Percentiles rank a stretch among this genome's conserved stretches.
Evolutionary conservation across 2,113 vertebrate species (phyloP).

Genomic region (Sturnus vulgaris): DNA sequence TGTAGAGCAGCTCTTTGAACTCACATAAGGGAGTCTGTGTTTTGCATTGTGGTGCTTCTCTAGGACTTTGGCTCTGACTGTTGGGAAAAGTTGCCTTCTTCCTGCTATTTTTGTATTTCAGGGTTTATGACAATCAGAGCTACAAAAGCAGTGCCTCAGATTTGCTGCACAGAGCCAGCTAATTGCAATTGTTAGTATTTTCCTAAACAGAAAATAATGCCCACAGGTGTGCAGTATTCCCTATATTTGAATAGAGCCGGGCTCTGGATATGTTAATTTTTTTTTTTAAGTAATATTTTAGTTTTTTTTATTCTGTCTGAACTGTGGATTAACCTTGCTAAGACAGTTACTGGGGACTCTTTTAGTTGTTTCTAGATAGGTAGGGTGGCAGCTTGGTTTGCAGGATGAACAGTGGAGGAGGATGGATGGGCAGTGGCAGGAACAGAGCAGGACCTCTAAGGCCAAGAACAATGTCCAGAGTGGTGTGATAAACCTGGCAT

Average conservation of each 20-base stretch:
- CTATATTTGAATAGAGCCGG: neutral
- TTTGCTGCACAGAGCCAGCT: neutral
- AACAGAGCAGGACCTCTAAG: neutral
- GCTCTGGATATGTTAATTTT: neutral
- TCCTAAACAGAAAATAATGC: neutral
- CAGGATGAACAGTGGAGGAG: neutral
- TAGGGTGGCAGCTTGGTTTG: neutral
- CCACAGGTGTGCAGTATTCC: neutral
- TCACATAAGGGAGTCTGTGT: constrained; percentile 16
- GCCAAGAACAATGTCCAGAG: neutral
- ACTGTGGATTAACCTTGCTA: neutral
- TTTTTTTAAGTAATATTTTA: neutral
- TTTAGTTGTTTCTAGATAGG: neutral
- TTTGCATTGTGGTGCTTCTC: neutral
- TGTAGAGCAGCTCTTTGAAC: constrained; percentile 20
- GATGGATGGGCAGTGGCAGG: neutral
- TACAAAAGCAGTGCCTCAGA: neutral
- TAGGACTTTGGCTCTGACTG: neutral
- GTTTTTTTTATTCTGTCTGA: neutral
- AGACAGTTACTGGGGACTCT: neutral
- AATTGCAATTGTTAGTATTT: neutral
- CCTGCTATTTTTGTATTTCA: neutral
- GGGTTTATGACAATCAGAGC: neutral
- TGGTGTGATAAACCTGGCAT: neutral
- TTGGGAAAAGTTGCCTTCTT: constrained; percentile 1